Evolutionary conservation across 1,140 invertebrate genomes (phyloP).

Genomic region (Samia ricini): DNA sequence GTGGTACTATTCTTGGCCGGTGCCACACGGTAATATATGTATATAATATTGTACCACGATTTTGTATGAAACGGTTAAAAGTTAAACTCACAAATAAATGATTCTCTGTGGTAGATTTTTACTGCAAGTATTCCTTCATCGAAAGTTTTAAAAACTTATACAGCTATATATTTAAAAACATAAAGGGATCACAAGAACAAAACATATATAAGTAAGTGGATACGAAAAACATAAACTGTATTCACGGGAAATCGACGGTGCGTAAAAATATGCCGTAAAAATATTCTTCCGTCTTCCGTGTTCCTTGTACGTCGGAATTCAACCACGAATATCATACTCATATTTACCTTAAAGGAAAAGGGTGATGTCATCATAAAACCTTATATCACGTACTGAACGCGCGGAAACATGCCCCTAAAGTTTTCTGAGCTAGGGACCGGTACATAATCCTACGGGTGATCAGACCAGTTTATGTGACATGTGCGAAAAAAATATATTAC

Average conservation of each 20-base stretch:
- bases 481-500: neutral
- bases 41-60: too few species aligned
- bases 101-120: too few species aligned
- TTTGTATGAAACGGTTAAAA: too few species aligned
- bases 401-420: neutral
- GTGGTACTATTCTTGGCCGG: too few species aligned
- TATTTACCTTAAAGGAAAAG: conserved; percentile 42
- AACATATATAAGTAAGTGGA: neutral
- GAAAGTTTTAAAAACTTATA: too few species aligned
- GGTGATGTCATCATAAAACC: conserved; percentile 28
- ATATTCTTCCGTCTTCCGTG: conserved; percentile 1
- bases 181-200: neutral
- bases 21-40: too few species aligned
- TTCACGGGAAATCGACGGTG: neutral
- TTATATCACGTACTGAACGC: conserved; percentile 15
- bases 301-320: neutral
- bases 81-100: too few species aligned
- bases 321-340: conserved; percentile 25
- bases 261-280: neutral
- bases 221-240: neutral
- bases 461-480: too few species aligned
- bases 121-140: too few species aligned
- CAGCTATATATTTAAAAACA: neutral
- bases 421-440: neutral
- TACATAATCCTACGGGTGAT: too few species aligned